A percentile compares a stretch with the other conserved stretches of the same genome.
phyloP scores from a whole-genome alignment of 2,797 vertebrate species.

The Benthosema pterotum region DNA sequence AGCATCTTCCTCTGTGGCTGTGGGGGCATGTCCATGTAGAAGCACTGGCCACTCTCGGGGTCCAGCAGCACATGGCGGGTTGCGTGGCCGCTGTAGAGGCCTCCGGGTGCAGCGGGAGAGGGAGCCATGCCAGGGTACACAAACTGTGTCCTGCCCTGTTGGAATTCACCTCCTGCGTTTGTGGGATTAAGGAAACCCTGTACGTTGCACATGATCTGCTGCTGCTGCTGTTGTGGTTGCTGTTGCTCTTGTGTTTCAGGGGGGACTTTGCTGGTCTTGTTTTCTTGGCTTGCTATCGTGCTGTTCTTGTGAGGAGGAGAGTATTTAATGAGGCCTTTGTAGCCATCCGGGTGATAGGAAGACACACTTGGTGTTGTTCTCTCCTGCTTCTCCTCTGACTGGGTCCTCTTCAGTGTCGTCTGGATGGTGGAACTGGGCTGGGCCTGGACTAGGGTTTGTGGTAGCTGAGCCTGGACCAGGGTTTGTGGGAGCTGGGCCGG shows the following conservation, averaged over 20 bases:
- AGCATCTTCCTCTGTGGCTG: slow-evolving; percentile 83
- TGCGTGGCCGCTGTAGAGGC: slow-evolving; percentile 7
- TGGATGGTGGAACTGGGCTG: slow-evolving; percentile 2
- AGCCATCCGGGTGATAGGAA: slow-evolving; percentile 9
- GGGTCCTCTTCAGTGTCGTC: slow-evolving; percentile 10
- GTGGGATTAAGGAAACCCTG: slow-evolving; percentile 34
- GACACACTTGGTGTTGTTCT: neutral
- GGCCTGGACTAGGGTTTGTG: neutral
- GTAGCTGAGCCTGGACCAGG: neutral
- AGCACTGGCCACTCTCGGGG: slow-evolving; percentile 80
- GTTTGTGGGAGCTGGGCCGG: neutral
- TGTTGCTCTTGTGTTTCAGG: slow-evolving; percentile 14
- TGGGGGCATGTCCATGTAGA: slow-evolving; percentile 77
- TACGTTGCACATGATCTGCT: slow-evolving; percentile 31
- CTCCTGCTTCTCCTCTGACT: slow-evolving; percentile 4
- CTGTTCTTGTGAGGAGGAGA: slow-evolving; percentile 3
- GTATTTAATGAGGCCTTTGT: slow-evolving; percentile 9
- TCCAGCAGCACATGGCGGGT: slow-evolving; percentile 79
- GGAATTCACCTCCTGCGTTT: slow-evolving; percentile 6
- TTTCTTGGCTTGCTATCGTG: neutral
- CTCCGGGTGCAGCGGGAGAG: neutral
- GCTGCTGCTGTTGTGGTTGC: slow-evolving; percentile 12
- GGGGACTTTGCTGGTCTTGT: neutral
- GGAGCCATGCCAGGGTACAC: slow-evolving; percentile 51
- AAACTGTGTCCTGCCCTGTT: slow-evolving; percentile 21